Evolutionary conservation across 2,113 vertebrate species (phyloP).

Genomic region (Odobenus rosmarus): DNA sequence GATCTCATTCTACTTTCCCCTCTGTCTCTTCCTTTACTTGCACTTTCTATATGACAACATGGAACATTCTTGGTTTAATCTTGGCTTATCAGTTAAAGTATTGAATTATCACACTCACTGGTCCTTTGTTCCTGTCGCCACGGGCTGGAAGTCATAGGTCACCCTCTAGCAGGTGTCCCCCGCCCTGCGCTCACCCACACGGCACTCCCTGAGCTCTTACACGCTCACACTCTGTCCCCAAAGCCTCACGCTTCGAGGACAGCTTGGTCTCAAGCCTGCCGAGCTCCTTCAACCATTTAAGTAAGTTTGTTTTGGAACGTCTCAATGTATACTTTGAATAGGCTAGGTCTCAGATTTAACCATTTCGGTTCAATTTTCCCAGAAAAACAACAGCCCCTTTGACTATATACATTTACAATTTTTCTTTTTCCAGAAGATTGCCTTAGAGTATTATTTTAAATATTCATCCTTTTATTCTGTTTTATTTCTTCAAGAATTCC

Average conservation of each 20-base stretch:
- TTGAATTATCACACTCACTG: accelerated
- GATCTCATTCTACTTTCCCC: neutral
- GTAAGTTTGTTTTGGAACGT: neutral
- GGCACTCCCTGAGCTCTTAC: accelerated
- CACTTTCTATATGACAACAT: neutral
- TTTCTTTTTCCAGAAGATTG: neutral
- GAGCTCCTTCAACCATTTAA: neutral
- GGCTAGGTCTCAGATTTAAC: neutral
- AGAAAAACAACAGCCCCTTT: neutral
- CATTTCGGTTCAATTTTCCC: neutral
- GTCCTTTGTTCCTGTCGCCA: neutral
- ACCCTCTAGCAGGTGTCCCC: accelerated
- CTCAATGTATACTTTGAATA: too few species aligned
- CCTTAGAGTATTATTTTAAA: neutral
- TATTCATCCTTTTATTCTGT: neutral
- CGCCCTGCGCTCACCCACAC: accelerated
- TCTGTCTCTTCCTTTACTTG: neutral
- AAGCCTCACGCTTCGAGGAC: neutral
- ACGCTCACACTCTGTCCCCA: accelerated
- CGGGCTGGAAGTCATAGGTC: accelerated
- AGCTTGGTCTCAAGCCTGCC: too few species aligned
- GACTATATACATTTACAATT: neutral
- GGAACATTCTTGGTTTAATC: neutral
- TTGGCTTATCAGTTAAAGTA: neutral
- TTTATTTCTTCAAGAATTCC: neutral